phyloP scores from a whole-genome alignment of 2,113 vertebrate species.

The Paraplagusia blochii region DNA sequence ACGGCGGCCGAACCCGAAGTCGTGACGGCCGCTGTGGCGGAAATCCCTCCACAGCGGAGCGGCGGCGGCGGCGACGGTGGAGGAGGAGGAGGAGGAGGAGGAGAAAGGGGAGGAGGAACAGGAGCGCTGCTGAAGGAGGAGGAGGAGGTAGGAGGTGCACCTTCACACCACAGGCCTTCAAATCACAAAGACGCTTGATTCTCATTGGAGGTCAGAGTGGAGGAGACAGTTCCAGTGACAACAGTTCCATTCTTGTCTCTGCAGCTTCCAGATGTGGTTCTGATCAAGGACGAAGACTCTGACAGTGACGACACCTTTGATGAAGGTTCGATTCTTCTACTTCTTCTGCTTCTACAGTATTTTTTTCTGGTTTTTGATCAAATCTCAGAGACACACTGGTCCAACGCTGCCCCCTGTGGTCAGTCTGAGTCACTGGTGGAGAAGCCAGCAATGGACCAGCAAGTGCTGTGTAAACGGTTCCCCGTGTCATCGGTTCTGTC shows the following conservation, averaged over 20 bases:
- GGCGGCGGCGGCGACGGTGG: neutral
- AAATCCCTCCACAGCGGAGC: constrained; percentile 7
- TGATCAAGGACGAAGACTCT: constrained; percentile 71
- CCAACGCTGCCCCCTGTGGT: too few relatives aligned
- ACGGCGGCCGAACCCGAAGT: neutral
- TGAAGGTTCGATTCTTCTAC: constrained; percentile 36
- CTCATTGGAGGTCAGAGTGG: too few relatives aligned
- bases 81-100: constrained; percentile 1
- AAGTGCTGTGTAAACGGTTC: too few relatives aligned
- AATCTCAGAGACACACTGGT: too few relatives aligned
- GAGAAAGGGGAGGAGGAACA: constrained; percentile 8
- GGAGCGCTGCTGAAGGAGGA: neutral
- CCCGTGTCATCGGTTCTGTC: too few relatives aligned
- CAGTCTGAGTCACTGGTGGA: too few relatives aligned
- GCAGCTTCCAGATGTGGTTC: constrained; percentile 65
- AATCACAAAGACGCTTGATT: too few relatives aligned
- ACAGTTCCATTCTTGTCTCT: neutral
- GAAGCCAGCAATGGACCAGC: too few relatives aligned
- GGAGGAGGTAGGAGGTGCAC: constrained; percentile 38
- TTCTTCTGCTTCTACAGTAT: neutral
- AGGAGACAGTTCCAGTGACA: too few relatives aligned
- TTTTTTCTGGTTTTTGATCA: too few relatives aligned
- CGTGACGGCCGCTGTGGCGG: neutral
- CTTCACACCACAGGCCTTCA: neutral
- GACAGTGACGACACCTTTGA: constrained; percentile 37